Conservation (phyloP, 1,140 invertebrate species). For the Brachionus sp. region DNA sequence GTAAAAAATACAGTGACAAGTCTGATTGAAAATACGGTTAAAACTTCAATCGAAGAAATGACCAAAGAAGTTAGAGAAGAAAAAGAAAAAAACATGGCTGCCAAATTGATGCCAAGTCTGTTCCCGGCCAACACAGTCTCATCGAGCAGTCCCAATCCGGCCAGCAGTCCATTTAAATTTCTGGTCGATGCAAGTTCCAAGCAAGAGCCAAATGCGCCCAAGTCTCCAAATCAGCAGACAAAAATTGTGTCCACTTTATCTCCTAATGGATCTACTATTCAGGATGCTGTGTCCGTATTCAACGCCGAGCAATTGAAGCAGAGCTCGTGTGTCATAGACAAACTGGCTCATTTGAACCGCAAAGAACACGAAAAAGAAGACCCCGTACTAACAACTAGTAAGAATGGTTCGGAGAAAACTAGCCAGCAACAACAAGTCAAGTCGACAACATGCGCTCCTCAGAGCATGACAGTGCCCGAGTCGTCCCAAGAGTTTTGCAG, state of each 20-base stretch:
- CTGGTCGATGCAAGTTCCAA: not conserved
- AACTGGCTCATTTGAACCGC: constrained; percentile 3
- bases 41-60: constrained; percentile 26
- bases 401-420: not conserved
- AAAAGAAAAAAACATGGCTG: not conserved
- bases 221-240: not conserved
- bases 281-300: not conserved
- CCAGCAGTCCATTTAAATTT: not conserved
- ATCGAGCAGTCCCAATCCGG: constrained; percentile 28
- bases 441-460: not conserved
- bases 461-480: not conserved
- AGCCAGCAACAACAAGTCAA: not conserved
- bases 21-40: constrained; percentile 27
- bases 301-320: not conserved
- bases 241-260: not conserved
- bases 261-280: not conserved
- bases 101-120: constrained; percentile 17
- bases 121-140: constrained; percentile 17
- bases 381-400: not conserved
- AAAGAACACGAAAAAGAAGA: constrained; percentile 32
- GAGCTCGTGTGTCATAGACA: not conserved
- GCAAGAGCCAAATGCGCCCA: not conserved
- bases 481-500: constrained; percentile 28
- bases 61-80: constrained; percentile 5
- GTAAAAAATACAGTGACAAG: not conserved